phyloP scores from a whole-genome alignment of 2,888 invertebrate genomes.

The Podotricha telesiphe region DNA sequence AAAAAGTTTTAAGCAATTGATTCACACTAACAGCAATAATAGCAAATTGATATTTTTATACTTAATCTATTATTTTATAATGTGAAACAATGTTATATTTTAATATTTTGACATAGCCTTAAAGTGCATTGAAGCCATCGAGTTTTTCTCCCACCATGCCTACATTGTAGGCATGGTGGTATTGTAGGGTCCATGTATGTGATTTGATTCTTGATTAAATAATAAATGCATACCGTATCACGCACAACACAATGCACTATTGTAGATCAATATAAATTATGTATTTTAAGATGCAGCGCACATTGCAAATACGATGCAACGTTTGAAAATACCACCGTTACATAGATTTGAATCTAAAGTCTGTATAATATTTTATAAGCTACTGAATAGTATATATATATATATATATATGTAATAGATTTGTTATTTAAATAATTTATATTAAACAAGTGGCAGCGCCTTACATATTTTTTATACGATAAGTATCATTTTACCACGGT shows the following conservation, averaged over 20 bases:
- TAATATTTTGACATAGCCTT: neutral
- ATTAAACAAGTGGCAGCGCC: too few relatives aligned
- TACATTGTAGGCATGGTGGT: neutral
- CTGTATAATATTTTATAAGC: neutral
- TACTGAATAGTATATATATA: neutral
- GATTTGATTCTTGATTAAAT: neutral
- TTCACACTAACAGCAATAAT: neutral
- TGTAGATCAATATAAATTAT: slow-evolving; percentile 4
- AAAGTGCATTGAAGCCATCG: neutral
- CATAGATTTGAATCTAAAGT: neutral
- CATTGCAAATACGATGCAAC: slow-evolving; percentile 11
- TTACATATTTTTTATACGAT: too few relatives aligned
- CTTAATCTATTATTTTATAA: neutral
- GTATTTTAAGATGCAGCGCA: slow-evolving; percentile 1
- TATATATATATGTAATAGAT: too few relatives aligned
- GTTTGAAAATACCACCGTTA: slow-evolving; percentile 14
- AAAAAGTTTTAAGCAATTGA: neutral
- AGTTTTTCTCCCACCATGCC: neutral
- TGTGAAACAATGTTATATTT: neutral
- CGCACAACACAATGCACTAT: slow-evolving; percentile 8
- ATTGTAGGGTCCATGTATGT: slow-evolving; percentile 6
- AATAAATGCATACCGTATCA: slow-evolving; percentile 10
- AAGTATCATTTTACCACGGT: too few relatives aligned
- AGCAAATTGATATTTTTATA: neutral
- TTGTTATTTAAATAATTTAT: too few relatives aligned